A percentile compares a stretch with the other conserved stretches of the same genome.
phyloP scores from a whole-genome alignment of 2,113 vertebrate species.

The Gorsachius goisagi region DNA sequence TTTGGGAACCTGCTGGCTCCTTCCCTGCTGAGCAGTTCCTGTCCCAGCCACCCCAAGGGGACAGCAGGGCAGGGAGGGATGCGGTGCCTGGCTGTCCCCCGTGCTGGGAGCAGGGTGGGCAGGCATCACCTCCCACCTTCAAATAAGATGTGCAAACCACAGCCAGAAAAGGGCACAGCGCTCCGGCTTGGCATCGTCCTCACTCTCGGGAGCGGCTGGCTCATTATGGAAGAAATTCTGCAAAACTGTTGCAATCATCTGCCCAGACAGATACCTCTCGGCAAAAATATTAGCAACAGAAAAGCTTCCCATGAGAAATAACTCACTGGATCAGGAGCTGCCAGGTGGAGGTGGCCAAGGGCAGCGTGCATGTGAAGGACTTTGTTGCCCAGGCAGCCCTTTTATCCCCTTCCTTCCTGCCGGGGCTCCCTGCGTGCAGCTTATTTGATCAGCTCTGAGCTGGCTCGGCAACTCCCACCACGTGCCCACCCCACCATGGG shows the following conservation, averaged over 20 bases:
- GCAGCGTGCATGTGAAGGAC: neutral
- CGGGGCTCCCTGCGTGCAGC: accelerated
- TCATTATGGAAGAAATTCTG: neutral
- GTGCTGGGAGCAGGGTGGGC: neutral
- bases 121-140: neutral
- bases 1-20: neutral
- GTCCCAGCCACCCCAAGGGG: neutral
- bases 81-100: neutral
- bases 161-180: accelerated
- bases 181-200: accelerated
- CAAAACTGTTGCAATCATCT: accelerated
- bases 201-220: accelerated
- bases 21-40: neutral
- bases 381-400: neutral
- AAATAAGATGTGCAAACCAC: neutral
- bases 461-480: accelerated
- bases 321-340: accelerated
- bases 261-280: neutral
- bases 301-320: neutral
- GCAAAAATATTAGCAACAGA: neutral
- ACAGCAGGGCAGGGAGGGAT: neutral
- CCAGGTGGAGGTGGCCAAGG: neutral
- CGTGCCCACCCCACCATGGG: too few species aligned
- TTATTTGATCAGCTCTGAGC: too few species aligned
- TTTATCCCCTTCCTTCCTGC: neutral